Evolutionary conservation across 1,140 invertebrate species (phyloP).

Genomic region (Aphelenchoides fujianensis): DNA sequence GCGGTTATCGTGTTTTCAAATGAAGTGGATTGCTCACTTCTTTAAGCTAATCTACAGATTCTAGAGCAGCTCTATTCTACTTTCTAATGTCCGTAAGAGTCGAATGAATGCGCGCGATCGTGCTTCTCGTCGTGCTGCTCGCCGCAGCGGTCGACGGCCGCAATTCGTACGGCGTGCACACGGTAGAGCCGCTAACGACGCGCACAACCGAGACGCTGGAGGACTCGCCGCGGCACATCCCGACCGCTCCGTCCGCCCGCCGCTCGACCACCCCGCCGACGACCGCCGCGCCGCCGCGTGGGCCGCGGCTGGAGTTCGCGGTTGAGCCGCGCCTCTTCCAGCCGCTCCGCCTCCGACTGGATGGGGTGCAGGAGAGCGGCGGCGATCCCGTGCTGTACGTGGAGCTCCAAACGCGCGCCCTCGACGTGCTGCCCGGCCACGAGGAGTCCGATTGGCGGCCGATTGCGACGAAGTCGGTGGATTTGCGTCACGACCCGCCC

Average conservation of each 20-base stretch:
- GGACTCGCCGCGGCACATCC: neutral
- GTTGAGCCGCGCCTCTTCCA: slow-evolving; percentile 2
- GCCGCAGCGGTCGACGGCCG: neutral
- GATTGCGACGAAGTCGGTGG: slow-evolving; percentile 9
- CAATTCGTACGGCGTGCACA: neutral
- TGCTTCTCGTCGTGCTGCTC: neutral
- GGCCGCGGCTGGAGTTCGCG: neutral
- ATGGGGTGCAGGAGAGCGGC: slow-evolving; percentile 1
- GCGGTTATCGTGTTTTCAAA: too few species aligned
- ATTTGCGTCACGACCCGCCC: neutral
- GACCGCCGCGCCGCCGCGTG: neutral
- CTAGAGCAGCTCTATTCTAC: too few species aligned
- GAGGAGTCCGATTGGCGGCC: slow-evolving; percentile 7
- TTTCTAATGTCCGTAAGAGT: neutral
- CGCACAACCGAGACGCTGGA: neutral
- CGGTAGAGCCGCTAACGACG: too few species aligned
- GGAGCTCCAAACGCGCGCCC: neutral
- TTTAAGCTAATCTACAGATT: too few species aligned
- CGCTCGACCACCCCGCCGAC: too few species aligned
- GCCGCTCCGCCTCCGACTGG: slow-evolving; percentile 3
- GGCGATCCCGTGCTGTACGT: slow-evolving; percentile 8
- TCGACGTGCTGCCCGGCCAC: slow-evolving; percentile 4
- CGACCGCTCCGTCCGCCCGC: neutral
- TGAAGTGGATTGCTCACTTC: too few species aligned
- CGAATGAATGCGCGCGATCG: neutral